Evolutionary conservation across 2,797 vertebrate species (phyloP).

Genomic region (Coluber constrictor): DNA sequence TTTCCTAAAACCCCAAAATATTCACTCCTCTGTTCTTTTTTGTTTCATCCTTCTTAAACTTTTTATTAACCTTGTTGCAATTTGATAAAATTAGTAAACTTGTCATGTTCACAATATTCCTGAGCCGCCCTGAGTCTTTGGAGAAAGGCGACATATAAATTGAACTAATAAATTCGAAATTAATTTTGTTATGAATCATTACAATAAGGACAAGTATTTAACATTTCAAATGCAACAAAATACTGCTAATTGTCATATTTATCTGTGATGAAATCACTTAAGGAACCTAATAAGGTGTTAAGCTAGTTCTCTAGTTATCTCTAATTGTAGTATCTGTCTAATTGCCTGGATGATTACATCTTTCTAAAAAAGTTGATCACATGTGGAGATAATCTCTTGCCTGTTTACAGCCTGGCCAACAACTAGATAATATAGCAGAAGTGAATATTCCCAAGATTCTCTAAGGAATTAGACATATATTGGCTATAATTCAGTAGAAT

Average conservation of each 20-base stretch:
- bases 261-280: background rate
- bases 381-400: conserved; percentile 10
- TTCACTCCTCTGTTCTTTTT: background rate
- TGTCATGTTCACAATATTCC: background rate
- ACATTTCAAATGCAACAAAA: background rate
- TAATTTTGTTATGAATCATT: background rate
- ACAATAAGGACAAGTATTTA: background rate
- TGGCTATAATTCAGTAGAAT: background rate
- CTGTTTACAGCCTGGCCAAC: background rate
- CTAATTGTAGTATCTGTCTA: conserved; percentile 14
- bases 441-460: background rate
- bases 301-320: background rate
- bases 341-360: conserved; percentile 5
- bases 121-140: too few relatives aligned
- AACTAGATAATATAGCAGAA: background rate
- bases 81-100: conserved; percentile 1
- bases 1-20: background rate
- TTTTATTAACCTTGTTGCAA: background rate
- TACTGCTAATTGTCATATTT: background rate
- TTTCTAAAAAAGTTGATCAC: background rate
- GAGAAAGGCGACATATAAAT: too few relatives aligned
- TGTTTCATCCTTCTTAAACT: background rate
- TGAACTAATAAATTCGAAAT: background rate
- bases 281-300: conserved; percentile 4
- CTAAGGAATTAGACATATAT: background rate